These are phyloP conservation scores for Lasioglossum leucozonium DNA, from an alignment of 2,888 invertebrate genomes.

Conservation along the genomic window DNA sequence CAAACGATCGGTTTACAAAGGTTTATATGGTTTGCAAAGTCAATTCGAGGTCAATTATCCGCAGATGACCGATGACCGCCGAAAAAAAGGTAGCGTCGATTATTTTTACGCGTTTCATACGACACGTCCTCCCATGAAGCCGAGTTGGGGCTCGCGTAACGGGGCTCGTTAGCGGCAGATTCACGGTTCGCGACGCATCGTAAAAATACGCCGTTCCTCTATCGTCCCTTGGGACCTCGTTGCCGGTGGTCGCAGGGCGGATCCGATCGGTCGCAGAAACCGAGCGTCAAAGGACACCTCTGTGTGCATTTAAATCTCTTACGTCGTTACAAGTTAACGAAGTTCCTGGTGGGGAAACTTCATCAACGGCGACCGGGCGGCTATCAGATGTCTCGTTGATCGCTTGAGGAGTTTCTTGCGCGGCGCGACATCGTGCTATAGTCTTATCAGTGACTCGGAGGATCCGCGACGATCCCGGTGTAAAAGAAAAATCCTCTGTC, in stretches of 20 bases:
- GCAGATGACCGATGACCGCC: background rate
- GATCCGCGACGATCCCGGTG: background rate
- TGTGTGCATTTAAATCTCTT: slow-evolving; percentile 53
- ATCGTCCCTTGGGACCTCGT: background rate
- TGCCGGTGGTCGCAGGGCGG: background rate
- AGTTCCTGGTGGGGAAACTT: slow-evolving; percentile 46
- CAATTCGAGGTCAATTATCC: background rate
- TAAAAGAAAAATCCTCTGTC: background rate
- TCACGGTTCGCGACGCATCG: background rate
- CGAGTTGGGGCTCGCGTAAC: background rate
- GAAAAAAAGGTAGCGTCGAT: background rate
- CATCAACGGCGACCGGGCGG: slow-evolving; percentile 26
- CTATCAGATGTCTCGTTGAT: slow-evolving; percentile 44
- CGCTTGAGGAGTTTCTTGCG: slow-evolving; percentile 11
- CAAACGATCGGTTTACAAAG: background rate
- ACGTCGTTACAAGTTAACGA: slow-evolving; percentile 52
- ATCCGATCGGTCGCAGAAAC: slow-evolving; percentile 10
- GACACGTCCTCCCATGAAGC: background rate
- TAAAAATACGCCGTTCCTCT: slow-evolving; percentile 27
- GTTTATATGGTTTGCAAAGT: background rate
- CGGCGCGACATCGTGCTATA: background rate
- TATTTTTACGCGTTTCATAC: background rate
- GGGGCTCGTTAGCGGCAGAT: background rate
- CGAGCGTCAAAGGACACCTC: slow-evolving; percentile 36
- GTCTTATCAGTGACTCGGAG: background rate